These are phyloP conservation scores for Bombus confusus DNA, from an alignment of 1,140 invertebrate species.

Conservation along the genomic window DNA sequence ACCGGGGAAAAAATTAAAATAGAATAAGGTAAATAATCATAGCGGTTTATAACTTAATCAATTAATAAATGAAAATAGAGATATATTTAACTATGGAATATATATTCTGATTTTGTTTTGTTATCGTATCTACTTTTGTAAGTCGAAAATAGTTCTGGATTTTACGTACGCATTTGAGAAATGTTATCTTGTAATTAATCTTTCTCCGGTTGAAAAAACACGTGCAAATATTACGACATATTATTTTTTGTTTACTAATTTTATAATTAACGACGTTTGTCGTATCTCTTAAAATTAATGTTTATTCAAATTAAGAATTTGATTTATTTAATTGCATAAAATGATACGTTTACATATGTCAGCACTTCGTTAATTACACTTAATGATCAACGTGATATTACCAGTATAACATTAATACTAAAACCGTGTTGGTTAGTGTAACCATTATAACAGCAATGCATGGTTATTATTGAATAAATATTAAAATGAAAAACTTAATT, in stretches of 20 bases:
- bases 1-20: slow-evolving; percentile 1
- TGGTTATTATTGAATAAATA: neutral
- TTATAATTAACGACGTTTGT: neutral
- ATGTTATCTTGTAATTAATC: neutral
- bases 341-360: neutral
- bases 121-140: neutral
- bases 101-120: neutral
- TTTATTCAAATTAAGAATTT: neutral
- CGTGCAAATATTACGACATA: neutral
- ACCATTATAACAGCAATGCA: too few species aligned
- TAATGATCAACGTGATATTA: neutral
- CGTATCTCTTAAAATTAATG: neutral
- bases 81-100: neutral
- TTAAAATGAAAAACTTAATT: slow-evolving; percentile 6
- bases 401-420: neutral
- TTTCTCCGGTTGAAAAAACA: neutral
- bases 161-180: neutral
- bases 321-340: too few species aligned
- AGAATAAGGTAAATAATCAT: neutral
- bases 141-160: neutral
- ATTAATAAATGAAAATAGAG: neutral
- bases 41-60: neutral
- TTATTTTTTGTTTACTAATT: neutral
- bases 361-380: neutral
- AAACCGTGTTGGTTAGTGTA: neutral